Conservation (phyloP, 2,888 invertebrate genomes). For the Cantharis rufa region DNA sequence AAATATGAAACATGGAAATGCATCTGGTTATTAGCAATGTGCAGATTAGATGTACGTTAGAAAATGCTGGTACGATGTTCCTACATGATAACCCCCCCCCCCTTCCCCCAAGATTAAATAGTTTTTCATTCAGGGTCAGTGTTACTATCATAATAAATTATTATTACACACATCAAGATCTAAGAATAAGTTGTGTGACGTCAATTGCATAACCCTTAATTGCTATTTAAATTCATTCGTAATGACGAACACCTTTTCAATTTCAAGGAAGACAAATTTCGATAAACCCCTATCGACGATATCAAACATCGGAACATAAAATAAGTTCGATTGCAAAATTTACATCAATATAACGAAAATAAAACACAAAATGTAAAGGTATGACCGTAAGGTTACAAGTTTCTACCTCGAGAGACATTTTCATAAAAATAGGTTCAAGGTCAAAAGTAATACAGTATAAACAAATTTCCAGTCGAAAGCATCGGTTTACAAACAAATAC, state of each 20-base stretch:
- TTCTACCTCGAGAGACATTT: not conserved
- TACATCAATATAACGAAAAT: not conserved
- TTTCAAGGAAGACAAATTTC: no score
- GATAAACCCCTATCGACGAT: no score
- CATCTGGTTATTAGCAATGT: not conserved
- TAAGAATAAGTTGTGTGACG: not conserved
- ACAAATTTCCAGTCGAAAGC: not conserved
- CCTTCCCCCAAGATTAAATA: not conserved
- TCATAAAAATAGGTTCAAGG: not conserved
- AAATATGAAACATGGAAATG: not conserved
- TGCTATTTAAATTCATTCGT: not conserved
- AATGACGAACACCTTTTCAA: no score
- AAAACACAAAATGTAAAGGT: not conserved
- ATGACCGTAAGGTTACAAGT: not conserved
- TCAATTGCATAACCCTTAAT: not conserved
- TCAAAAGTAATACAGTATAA: not conserved
- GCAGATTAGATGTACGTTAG: no score
- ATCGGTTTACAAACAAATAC: not conserved
- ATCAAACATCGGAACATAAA: no score
- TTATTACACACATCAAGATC: not conserved
- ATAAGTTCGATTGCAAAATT: no score
- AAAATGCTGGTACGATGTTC: not conserved
- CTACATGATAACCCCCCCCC: not conserved
- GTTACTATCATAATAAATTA: not conserved
- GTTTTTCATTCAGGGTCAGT: not conserved